Evolutionary conservation across 1,140 invertebrate species (phyloP).

Genomic region (Aethina tumida): DNA sequence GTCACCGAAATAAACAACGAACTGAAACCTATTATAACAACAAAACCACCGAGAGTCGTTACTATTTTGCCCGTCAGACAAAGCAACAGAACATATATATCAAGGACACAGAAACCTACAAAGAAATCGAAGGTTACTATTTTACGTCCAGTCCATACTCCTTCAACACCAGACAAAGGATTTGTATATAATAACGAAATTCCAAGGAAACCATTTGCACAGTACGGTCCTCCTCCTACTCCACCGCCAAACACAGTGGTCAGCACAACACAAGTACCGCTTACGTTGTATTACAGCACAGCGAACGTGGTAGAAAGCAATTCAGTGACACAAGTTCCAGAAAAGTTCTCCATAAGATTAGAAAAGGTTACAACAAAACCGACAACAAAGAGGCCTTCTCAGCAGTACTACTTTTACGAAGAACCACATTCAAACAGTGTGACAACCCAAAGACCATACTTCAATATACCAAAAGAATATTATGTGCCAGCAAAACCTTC

Average conservation of each 20-base stretch:
- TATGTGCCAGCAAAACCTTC: slow-evolving; percentile 15
- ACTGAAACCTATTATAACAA: slow-evolving; percentile 25
- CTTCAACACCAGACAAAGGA: slow-evolving; percentile 10
- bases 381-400: slow-evolving; percentile 39
- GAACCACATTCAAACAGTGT: slow-evolving; percentile 27
- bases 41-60: slow-evolving; percentile 10
- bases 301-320: slow-evolving; percentile 39
- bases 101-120: slow-evolving; percentile 34
- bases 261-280: slow-evolving; percentile 46
- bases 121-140: slow-evolving; percentile 34
- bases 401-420: slow-evolving; percentile 49
- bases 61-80: slow-evolving; percentile 6
- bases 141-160: slow-evolving; percentile 26
- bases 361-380: slow-evolving; percentile 11
- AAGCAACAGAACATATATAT: slow-evolving; percentile 16
- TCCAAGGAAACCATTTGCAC: slow-evolving; percentile 38
- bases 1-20: slow-evolving; percentile 15
- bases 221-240: slow-evolving; percentile 37
- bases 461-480: slow-evolving; percentile 33
- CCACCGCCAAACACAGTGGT: slow-evolving; percentile 21
- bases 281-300: slow-evolving; percentile 48
- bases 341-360: slow-evolving; percentile 24
- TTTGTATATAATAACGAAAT: slow-evolving; percentile 31
- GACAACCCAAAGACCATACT: slow-evolving; percentile 33
- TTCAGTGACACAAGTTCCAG: slow-evolving; percentile 40